Base-by-base conservation (phyloP, 2,113 vertebrate species). In the Cyanocitta stelleri region DNA sequence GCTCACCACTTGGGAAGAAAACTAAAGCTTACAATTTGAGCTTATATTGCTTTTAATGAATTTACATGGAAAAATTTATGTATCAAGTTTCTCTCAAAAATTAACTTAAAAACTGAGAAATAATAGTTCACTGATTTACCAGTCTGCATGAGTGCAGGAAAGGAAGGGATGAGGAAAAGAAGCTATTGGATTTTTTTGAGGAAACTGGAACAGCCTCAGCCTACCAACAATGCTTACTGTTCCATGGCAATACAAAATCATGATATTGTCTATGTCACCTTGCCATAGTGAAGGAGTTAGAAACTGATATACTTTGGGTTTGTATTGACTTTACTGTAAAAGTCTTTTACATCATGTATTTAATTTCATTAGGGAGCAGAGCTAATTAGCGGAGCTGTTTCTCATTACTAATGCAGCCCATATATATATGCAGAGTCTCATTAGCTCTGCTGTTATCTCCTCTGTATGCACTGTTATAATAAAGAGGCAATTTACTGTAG, bases 361-460 rank as follows among this genome's bases (percentile, higher is more conserved):
- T 72, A 71, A 89, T 85, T 80, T 82, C 89, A 94, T 87, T 85
- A 95, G 76, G 69, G 55, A 91, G 32, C 49, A 87, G 41, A 89
- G 39, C 92, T 92, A 94, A 90, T 92, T 93, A 90, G 30, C 2
- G 0, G 63, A 71, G 68, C 55, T 74, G 16, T 55, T 80, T 81
- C 85, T 95, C 52, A 71, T 93, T 86, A 48, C 30, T 74, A 52
- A 68, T 55, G 37, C 52, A 77, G 84, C 18, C 49, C 23, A 56
- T 17, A 54, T 59, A 62, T 59, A 86, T 41, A 87, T 23, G 33
- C 56, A 84, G 23, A 52, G 48, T 61, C 56, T 93, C 9, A 0
- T 86, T 89, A 87, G 20, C 44, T 81, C 80, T 75, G 35, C 48
- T 62, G 14, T 82, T 90, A 90, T 78, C 79, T 84, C 37, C 61